Base-by-base conservation (phyloP, 2,113 vertebrate species). In the Lipophrys pholis region DNA sequence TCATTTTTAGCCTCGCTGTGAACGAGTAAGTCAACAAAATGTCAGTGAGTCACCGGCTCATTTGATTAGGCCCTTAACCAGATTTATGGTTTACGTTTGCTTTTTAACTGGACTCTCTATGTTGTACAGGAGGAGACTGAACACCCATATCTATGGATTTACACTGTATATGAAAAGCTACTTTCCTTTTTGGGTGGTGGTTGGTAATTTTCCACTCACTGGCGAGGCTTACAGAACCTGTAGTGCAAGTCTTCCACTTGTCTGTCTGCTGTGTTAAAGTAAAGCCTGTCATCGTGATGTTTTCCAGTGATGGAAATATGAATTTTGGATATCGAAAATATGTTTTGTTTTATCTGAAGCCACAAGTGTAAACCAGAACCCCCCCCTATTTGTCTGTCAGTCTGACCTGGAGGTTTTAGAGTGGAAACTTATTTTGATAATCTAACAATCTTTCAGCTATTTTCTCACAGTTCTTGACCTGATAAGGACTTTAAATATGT, bases 131-230 rank as follows among this genome's bases (percentile, higher is more conserved):
- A 6, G 38, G 8, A 45, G 48, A 12, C 48, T 17, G 21, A 40
- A 2, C 43, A 10, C 16, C 52, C 35, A 3, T 15, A 35, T 36
- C 16, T 1, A 10, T 39, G 7, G 5, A 14, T 70, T 61, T 69
- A 45, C 1, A 16, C 12, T 39, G 2, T 30, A 50, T 40, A 6
- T 72, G n/a, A 41, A 42, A 8, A 12, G 40, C 9, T 21, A 1
- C 11, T 30, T 30, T 30, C 21, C 0, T 52, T 57, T 40, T 54
- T 60, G 12, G 52, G 17, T 74, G 57, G 41, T 38, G 58, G 57
- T 75, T 72, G 8, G 85, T 83, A 80, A 17, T 81, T 90, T 90
- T 87, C 81, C 85, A 78, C 55, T 68, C 41, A 14, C 59, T 68
- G 9, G 11, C 2, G 21, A 61, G 65, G 6, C 59, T 52, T 16